Conservation (phyloP, 2,888 invertebrate species). For the Tiliacea aurago region DNA sequence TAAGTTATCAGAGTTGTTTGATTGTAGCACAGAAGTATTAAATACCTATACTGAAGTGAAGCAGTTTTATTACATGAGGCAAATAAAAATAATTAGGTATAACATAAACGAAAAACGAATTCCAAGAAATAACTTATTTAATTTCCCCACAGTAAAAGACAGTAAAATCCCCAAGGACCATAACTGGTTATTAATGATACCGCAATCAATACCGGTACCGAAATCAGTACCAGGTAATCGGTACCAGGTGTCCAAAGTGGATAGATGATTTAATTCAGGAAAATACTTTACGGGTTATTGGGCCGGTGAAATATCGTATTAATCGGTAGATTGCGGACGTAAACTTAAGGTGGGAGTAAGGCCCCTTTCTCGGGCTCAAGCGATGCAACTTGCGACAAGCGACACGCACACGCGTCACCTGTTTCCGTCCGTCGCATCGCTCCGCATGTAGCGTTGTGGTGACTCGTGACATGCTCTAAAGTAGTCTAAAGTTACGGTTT, state of each 20-base stretch:
- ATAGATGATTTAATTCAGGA: constrained; percentile 46
- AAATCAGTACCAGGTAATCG: constrained; percentile 14
- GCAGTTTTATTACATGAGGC: too few relatives aligned
- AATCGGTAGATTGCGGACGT: constrained; percentile 28
- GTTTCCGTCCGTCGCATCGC: background rate
- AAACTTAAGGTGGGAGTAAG: background rate
- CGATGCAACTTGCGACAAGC: background rate
- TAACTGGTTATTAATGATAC: constrained; percentile 24
- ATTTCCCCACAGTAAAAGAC: background rate
- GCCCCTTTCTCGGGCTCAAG: background rate
- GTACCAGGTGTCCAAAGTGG: constrained; percentile 45
- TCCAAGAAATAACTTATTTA: too few relatives aligned
- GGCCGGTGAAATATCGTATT: constrained; percentile 30
- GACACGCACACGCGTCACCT: background rate
- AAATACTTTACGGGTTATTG: constrained; percentile 45
- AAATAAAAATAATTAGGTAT: too few relatives aligned
- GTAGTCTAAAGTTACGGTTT: too few relatives aligned
- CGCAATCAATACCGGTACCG: constrained; percentile 28
- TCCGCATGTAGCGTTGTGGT: background rate
- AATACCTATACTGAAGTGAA: too few relatives aligned
- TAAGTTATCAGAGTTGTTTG: too few relatives aligned
- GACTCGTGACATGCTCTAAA: background rate
- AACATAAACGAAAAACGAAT: too few relatives aligned
- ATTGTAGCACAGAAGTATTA: too few relatives aligned
- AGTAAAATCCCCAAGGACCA: background rate